phyloP scores from a whole-genome alignment of 2,888 invertebrate species.

The Eupithecia centaureata region DNA sequence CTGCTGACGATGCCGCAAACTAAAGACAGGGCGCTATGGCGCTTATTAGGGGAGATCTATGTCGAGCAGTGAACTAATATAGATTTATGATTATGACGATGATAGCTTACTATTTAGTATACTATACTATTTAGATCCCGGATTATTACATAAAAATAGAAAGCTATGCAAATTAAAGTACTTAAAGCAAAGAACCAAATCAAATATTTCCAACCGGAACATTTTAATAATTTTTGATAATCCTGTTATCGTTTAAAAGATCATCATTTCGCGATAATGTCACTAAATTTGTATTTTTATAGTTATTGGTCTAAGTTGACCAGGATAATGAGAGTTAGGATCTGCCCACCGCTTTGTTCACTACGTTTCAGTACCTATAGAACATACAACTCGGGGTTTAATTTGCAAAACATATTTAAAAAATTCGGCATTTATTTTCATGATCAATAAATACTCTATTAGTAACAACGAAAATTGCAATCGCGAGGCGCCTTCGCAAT shows the following conservation, averaged over 20 bases:
- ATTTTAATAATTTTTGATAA: conserved; percentile 32
- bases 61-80: too few relatives aligned
- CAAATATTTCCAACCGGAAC: conserved; percentile 29
- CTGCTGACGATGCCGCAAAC: too few relatives aligned
- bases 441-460: too few relatives aligned
- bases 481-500: too few relatives aligned
- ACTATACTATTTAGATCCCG: too few relatives aligned
- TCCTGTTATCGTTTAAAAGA: conserved; percentile 31
- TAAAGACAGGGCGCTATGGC: too few relatives aligned
- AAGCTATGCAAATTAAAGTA: conserved; percentile 37
- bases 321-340: not conserved
- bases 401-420: too few relatives aligned
- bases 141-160: conserved; percentile 33
- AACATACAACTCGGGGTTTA: not conserved
- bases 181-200: conserved; percentile 27
- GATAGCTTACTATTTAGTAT: not conserved
- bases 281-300: conserved; percentile 24
- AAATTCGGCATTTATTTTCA: too few relatives aligned
- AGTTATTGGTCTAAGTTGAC: conserved; percentile 17
- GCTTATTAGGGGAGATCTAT: too few relatives aligned
- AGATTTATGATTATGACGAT: too few relatives aligned
- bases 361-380: not conserved
- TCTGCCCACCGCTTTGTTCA: not conserved
- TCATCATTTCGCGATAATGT: conserved; percentile 21
- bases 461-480: too few relatives aligned